Evolutionary conservation across 1,140 invertebrate species (phyloP).

Genomic region (Drosophila pruinosa): DNA sequence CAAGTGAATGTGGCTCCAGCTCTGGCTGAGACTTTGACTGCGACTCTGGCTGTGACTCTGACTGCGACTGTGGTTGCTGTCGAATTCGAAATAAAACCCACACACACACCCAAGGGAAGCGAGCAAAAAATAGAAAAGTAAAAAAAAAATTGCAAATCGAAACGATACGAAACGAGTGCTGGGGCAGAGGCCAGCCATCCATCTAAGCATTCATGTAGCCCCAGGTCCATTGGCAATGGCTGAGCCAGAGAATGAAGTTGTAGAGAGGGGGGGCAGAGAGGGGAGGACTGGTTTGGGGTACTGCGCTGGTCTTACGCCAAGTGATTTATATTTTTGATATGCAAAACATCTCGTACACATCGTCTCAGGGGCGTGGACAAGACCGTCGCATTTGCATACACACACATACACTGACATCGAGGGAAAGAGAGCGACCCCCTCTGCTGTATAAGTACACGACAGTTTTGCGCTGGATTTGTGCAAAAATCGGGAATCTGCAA

Average conservation of each 20-base stretch:
- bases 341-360: constrained; percentile 74
- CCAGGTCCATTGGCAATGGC: constrained; percentile 32
- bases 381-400: constrained; percentile 45
- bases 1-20: constrained; percentile 13
- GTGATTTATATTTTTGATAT: constrained; percentile 80
- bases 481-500: constrained; percentile 73
- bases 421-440: too few species aligned
- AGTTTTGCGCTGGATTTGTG: constrained; percentile 50
- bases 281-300: constrained; percentile 12
- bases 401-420: constrained; percentile 6
- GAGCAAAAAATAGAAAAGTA: not conserved
- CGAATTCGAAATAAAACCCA: constrained; percentile 40
- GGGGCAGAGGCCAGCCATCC: constrained; percentile 35
- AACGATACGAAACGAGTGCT: constrained; percentile 39
- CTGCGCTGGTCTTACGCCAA: constrained; percentile 72
- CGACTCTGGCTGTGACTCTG: not conserved
- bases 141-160: constrained; percentile 38
- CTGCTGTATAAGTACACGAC: not conserved
- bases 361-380: constrained; percentile 66
- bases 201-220: constrained; percentile 33
- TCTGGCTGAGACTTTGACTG: not conserved
- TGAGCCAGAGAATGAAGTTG: not conserved
- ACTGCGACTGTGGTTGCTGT: constrained; percentile 23
- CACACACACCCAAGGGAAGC: constrained; percentile 4
- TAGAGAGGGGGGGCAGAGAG: not conserved